These are phyloP conservation scores for Chrysemys picta DNA, from an alignment of 2,113 vertebrate species.

Conservation along the genomic window DNA sequence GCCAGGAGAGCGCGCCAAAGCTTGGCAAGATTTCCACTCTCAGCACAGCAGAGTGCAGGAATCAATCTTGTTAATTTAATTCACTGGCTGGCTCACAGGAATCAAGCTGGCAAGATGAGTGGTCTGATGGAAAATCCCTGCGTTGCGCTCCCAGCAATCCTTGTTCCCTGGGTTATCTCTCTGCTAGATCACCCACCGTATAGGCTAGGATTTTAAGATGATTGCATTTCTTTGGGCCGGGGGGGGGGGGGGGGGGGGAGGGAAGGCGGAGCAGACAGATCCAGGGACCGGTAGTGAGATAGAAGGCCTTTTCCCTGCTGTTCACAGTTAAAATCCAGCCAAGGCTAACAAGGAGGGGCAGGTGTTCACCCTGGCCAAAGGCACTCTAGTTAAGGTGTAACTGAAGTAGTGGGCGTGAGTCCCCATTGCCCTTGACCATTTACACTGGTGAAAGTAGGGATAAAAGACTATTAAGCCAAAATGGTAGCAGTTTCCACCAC, in stretches of 20 bases:
- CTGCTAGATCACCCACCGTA: not conserved
- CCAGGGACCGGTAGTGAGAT: not conserved
- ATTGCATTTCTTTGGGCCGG: fast-evolving
- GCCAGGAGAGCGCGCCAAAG: not conserved
- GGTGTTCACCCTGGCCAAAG: not conserved
- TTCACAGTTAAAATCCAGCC: not conserved
- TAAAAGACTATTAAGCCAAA: not conserved
- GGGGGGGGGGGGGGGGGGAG: not conserved
- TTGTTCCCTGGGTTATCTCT: not conserved
- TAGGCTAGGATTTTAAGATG: not conserved
- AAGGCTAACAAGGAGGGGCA: not conserved
- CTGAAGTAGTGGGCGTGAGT: not conserved
- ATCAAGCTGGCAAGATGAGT: constrained; percentile 28
- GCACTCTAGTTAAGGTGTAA: not conserved
- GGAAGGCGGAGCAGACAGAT: not conserved
- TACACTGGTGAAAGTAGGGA: not conserved
- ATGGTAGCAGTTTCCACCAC: not conserved
- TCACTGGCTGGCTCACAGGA: not conserved
- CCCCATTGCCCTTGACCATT: not conserved
- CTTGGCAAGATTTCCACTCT: not conserved
- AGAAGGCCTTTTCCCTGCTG: not conserved
- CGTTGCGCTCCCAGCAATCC: not conserved
- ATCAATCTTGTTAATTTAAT: constrained; percentile 17
- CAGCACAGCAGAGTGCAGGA: not conserved
- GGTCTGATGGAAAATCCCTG: not conserved